Conservation (phyloP, 2,797 vertebrate species). For the Galaxias olidus region DNA sequence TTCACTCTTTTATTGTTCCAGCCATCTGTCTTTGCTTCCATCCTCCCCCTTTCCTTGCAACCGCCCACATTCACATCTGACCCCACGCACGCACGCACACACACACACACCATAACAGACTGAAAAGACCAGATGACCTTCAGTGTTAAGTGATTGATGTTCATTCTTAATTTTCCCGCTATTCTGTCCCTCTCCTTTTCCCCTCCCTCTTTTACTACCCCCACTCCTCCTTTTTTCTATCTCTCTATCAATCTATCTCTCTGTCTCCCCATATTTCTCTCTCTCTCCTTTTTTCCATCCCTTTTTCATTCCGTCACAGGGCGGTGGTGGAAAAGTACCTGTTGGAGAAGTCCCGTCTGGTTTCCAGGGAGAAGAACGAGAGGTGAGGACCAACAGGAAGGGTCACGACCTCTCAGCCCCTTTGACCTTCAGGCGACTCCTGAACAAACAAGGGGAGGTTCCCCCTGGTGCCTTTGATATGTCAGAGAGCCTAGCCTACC, state of each 20-base stretch:
- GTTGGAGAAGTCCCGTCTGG: conserved; percentile 96
- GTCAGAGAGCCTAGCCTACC: conserved; percentile 16
- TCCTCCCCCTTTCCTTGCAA: conserved; percentile 29
- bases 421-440: conserved; percentile 35
- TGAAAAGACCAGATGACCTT: conserved; percentile 36
- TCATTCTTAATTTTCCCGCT: conserved; percentile 29
- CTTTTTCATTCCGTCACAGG: conserved; percentile 58
- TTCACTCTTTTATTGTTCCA: conserved; percentile 40
- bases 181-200: conserved; percentile 24
- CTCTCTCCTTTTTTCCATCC: background rate
- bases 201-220: background rate
- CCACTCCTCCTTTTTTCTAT: no score
- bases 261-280: background rate
- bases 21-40: conserved; percentile 57
- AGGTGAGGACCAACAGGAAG: conserved; percentile 75
- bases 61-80: conserved; percentile 49
- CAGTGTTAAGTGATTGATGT: conserved; percentile 51
- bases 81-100: conserved; percentile 13
- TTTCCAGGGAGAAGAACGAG: conserved; percentile 96
- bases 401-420: conserved; percentile 38
- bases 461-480: conserved; percentile 14
- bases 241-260: conserved; percentile 1
- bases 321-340: conserved; percentile 98
- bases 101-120: conserved; percentile 10
- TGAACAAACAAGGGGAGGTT: conserved; percentile 39